phyloP scores from a whole-genome alignment of 1,140 invertebrate species.

The Proales similis region DNA sequence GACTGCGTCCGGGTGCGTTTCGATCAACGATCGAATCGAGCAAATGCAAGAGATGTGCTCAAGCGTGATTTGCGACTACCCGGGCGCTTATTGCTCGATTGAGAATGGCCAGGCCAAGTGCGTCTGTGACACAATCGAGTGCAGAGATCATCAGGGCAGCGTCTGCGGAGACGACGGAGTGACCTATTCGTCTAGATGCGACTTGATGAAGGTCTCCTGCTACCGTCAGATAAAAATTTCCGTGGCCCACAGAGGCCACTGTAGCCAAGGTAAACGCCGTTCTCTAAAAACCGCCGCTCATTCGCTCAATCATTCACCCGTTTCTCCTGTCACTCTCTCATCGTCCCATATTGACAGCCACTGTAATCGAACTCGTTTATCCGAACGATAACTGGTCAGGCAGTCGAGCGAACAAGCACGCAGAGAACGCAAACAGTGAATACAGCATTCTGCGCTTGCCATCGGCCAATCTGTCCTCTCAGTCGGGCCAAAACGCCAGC shows the following conservation, averaged over 20 bases:
- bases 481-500: no score
- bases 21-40: no score
- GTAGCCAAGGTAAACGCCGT: slow-evolving; percentile 60
- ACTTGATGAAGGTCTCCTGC: slow-evolving; percentile 73
- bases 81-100: slow-evolving; percentile 24
- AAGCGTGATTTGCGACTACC: slow-evolving; percentile 23
- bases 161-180: slow-evolving; percentile 44
- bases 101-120: slow-evolving; percentile 18
- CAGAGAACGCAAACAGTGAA: no score
- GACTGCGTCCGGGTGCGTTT: slow-evolving; percentile 6
- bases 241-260: slow-evolving; percentile 72
- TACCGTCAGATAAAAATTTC: slow-evolving; percentile 70
- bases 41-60: slow-evolving; percentile 27
- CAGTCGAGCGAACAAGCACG: no score
- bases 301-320: no score
- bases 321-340: no score
- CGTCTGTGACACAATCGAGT: slow-evolving; percentile 24
- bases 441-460: no score
- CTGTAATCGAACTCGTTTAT: no score
- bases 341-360: no score
- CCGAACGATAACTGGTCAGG: no score
- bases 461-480: no score
- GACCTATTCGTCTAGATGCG: slow-evolving; percentile 49
- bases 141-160: slow-evolving; percentile 8
- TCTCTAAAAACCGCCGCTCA: no score